These are phyloP conservation scores for Matsumyia berberina DNA, from an alignment of 2,888 invertebrate species.

Conservation along the genomic window DNA sequence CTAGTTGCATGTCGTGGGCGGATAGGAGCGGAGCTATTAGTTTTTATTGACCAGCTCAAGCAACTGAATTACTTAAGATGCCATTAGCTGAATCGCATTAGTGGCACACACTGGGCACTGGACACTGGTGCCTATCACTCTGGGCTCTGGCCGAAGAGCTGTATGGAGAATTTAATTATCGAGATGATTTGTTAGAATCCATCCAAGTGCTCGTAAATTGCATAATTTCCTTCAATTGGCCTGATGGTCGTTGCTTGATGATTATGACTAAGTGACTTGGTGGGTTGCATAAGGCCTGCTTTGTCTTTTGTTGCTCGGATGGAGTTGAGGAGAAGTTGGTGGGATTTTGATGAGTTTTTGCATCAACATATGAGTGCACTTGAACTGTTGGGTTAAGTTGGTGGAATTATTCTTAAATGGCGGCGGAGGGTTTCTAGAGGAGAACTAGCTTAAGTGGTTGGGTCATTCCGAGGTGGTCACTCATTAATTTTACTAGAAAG, in stretches of 20 bases:
- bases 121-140: neutral
- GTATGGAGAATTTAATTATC: slow-evolving; percentile 48
- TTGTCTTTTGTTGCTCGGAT: neutral
- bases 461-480: neutral
- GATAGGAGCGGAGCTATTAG: slow-evolving; percentile 61
- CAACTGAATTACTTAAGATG: slow-evolving; percentile 72
- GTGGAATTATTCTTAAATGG: neutral
- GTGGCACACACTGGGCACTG: slow-evolving; percentile 21
- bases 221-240: slow-evolving; percentile 56
- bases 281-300: slow-evolving; percentile 14
- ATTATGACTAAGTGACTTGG: slow-evolving; percentile 13
- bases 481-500: neutral
- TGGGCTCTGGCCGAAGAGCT: slow-evolving; percentile 1
- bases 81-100: slow-evolving; percentile 61
- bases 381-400: slow-evolving; percentile 5
- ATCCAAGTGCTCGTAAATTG: slow-evolving; percentile 55
- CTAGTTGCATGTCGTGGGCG: slow-evolving; percentile 55
- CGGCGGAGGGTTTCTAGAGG: too few species aligned
- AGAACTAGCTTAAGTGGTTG: neutral
- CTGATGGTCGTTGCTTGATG: slow-evolving; percentile 8
- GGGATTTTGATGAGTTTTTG: slow-evolving; percentile 25
- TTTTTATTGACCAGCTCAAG: slow-evolving; percentile 55
- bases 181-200: slow-evolving; percentile 54
- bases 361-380: slow-evolving; percentile 34
- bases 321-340: neutral